Evolutionary conservation across 1,140 invertebrate species (phyloP).

Genomic region (Euura saliciscinereae): DNA sequence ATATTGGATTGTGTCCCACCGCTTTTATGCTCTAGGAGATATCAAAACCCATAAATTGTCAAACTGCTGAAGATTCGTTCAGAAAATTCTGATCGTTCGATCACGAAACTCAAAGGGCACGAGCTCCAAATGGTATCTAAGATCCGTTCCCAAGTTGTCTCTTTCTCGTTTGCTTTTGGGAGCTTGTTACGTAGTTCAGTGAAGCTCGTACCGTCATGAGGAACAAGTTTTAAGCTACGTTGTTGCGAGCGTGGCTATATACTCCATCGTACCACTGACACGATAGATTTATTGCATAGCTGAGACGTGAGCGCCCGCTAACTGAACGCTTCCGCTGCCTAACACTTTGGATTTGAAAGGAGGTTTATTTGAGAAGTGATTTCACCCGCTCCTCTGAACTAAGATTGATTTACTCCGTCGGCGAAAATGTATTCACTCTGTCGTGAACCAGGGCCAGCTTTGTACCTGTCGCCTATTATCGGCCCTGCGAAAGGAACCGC

Average conservation of each 20-base stretch:
- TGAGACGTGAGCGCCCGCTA: not conserved
- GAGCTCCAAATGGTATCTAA: too few species aligned
- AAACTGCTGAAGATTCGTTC: too few species aligned
- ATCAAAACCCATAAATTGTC: too few species aligned
- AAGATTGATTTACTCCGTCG: conserved; percentile 1
- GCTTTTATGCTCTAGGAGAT: not conserved
- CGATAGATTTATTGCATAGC: conserved; percentile 7
- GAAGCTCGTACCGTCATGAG: not conserved
- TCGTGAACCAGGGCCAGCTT: not conserved
- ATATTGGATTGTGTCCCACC: not conserved
- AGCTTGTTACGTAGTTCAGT: too few species aligned
- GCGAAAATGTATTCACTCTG: not conserved
- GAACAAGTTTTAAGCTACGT: not conserved
- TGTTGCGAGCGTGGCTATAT: not conserved
- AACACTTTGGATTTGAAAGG: conserved; percentile 1
- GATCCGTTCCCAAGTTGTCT: too few species aligned
- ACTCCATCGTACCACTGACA: not conserved
- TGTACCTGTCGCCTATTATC: conserved; percentile 1
- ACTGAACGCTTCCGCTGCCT: conserved; percentile 1
- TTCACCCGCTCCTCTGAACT: not conserved
- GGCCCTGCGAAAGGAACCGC: not conserved
- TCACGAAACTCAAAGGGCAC: too few species aligned
- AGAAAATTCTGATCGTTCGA: too few species aligned
- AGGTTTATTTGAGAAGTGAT: conserved; percentile 7
- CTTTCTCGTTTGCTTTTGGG: too few species aligned